These are phyloP conservation scores for Budorcas taxicolor DNA, from an alignment of 2,113 vertebrate species.

Conservation along the genomic window DNA sequence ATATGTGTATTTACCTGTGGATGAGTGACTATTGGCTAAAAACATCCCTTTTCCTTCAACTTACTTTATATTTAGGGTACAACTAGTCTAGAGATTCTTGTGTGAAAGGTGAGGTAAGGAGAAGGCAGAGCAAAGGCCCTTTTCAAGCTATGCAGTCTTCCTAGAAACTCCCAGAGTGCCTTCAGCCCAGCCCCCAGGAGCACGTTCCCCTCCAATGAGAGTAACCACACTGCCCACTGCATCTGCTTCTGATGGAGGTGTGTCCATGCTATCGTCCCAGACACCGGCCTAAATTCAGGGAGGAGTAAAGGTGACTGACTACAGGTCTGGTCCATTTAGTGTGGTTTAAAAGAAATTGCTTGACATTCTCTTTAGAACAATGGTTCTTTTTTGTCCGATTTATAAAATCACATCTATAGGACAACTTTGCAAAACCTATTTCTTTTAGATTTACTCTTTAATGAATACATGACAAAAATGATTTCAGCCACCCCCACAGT, in stretches of 20 bases:
- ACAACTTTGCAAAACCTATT: not conserved
- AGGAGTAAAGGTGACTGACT: not conserved
- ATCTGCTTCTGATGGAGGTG: not conserved
- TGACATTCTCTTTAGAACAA: not conserved
- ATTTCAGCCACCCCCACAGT: not conserved
- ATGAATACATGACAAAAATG: not conserved
- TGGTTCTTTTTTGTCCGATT: not conserved
- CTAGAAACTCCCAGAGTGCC: not conserved
- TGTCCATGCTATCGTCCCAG: fast-evolving
- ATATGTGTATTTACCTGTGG: not conserved
- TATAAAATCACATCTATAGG: not conserved
- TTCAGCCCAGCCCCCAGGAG: not conserved
- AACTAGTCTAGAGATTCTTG: not conserved
- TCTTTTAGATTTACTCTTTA: not conserved
- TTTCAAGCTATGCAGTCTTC: not conserved
- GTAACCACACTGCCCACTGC: too few species aligned
- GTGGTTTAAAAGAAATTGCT: not conserved
- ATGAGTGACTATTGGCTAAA: not conserved
- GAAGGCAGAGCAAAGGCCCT: not conserved
- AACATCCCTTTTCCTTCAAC: not conserved
- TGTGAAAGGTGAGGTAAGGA: not conserved
- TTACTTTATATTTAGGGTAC: not conserved
- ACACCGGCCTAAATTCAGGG: not conserved
- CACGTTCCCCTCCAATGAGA: fast-evolving
- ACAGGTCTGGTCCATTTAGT: not conserved